Evolutionary conservation across 2,888 invertebrate species (phyloP).

Genomic region (Hetaerina titia): DNA sequence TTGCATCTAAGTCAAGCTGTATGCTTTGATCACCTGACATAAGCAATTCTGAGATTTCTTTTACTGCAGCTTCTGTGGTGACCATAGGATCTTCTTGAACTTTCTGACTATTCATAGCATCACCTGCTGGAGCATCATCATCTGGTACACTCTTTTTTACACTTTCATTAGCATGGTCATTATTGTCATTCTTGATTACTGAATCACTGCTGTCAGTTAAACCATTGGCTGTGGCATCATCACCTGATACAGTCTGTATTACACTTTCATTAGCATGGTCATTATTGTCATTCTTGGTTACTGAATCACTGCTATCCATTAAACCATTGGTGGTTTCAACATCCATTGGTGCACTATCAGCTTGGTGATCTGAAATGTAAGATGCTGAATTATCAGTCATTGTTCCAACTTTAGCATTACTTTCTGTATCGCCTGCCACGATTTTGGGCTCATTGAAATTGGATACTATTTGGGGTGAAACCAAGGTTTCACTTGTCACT

Average conservation of each 20-base stretch:
- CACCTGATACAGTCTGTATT: background rate
- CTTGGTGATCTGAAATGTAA: background rate
- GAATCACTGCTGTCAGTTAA: background rate
- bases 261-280: background rate
- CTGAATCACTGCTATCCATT: background rate
- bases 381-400: background rate
- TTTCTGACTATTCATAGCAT: background rate
- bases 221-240: no score
- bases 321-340: background rate
- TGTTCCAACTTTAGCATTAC: background rate
- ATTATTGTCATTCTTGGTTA: background rate
- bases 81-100: background rate
- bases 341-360: background rate
- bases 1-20: background rate
- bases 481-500: background rate
- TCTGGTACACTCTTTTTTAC: background rate
- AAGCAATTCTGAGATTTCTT: background rate
- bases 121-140: background rate
- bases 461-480: background rate
- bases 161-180: background rate
- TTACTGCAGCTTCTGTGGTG: background rate
- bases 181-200: background rate
- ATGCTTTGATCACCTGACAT: background rate
- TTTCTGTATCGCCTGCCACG: no score
- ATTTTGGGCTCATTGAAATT: background rate